These are phyloP conservation scores for Tipula helvola DNA, from an alignment of 2,888 invertebrate species.

Conservation along the genomic window DNA sequence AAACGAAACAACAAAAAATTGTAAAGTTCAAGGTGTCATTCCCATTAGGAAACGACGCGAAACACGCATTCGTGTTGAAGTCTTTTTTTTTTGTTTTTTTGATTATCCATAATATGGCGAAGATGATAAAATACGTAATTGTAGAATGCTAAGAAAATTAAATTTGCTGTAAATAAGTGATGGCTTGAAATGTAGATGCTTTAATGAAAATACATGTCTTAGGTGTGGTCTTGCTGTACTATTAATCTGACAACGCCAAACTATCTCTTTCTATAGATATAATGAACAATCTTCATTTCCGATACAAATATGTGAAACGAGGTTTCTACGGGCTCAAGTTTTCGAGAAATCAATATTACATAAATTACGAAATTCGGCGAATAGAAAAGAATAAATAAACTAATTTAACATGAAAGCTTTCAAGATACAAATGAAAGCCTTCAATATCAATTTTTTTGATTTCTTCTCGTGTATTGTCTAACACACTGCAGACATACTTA, in stretches of 20 bases:
- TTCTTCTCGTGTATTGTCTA: too few species aligned
- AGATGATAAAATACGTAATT: background rate
- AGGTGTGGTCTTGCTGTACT: background rate
- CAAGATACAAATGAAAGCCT: background rate
- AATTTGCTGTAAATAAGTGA: background rate
- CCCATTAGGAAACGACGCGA: background rate
- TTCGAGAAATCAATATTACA: too few species aligned
- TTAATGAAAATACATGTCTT: background rate
- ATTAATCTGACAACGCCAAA: too few species aligned
- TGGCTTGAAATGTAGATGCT: background rate
- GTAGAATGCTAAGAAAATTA: background rate
- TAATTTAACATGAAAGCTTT: background rate
- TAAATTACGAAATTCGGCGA: too few species aligned
- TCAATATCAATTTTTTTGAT: background rate
- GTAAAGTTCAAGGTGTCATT: background rate
- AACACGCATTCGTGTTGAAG: background rate
- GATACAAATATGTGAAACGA: too few species aligned
- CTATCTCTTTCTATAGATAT: too few species aligned
- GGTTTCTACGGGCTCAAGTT: too few species aligned
- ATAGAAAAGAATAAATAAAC: background rate
- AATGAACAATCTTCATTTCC: too few species aligned
- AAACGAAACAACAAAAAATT: background rate
- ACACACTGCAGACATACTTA: background rate
- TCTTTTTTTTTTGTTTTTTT: background rate
- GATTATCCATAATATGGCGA: background rate